phyloP scores from a whole-genome alignment of 2,888 invertebrate genomes.

The Branchinecta sandiegonensis region DNA sequence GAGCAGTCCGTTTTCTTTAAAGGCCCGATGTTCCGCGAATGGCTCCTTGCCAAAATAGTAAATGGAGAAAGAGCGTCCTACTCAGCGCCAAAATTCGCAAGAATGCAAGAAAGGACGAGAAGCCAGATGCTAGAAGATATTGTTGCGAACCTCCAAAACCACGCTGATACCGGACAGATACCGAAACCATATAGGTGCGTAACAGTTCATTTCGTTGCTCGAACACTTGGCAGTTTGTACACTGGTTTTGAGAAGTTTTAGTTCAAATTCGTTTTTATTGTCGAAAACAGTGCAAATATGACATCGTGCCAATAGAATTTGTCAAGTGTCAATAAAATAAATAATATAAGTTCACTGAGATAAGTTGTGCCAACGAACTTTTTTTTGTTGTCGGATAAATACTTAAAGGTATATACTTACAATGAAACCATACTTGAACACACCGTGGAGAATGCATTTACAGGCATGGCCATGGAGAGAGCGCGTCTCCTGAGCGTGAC shows the following conservation, averaged over 20 bases:
- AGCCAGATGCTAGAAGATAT: conserved; percentile 89
- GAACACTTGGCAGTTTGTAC: background rate
- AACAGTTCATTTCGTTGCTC: background rate
- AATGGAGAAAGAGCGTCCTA: conserved; percentile 86
- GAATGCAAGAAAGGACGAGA: conserved; percentile 84
- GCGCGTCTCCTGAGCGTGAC: too few species aligned
- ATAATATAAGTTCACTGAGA: too few species aligned
- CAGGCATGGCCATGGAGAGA: too few species aligned
- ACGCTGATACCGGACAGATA: conserved; percentile 87
- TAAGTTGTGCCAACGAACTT: too few species aligned
- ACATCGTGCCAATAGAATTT: too few species aligned
- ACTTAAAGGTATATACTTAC: too few species aligned
- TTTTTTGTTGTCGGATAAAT: too few species aligned
- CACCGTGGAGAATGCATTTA: too few species aligned
- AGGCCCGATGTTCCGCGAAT: conserved; percentile 86
- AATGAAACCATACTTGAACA: too few species aligned
- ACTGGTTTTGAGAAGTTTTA: background rate
- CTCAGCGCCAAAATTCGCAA: conserved; percentile 83
- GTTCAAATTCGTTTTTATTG: background rate
- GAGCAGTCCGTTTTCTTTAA: conserved; percentile 87
- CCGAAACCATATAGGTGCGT: conserved; percentile 81
- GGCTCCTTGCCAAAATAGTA: conserved; percentile 82
- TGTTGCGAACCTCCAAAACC: conserved; percentile 81
- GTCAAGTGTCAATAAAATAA: too few species aligned
- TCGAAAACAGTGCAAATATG: too few species aligned